phyloP scores from a whole-genome alignment of 2,113 vertebrate species.

The Rynchops niger region DNA sequence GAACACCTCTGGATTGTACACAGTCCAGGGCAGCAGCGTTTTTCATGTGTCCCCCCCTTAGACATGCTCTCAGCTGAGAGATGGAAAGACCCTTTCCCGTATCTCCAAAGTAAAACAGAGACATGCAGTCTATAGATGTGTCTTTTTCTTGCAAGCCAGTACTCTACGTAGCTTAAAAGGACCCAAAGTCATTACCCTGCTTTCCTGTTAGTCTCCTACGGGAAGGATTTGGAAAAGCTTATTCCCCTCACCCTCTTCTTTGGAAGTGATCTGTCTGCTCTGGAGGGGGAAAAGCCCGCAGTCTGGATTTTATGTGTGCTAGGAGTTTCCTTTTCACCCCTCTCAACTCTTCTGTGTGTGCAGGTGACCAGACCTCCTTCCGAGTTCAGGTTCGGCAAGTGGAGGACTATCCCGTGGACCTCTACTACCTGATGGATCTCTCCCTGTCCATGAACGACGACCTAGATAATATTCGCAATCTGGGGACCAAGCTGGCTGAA shows the following conservation, averaged over 20 bases:
- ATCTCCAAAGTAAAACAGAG: background rate
- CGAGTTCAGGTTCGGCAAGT: constrained; percentile 94
- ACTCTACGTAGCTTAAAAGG: background rate
- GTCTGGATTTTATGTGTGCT: background rate
- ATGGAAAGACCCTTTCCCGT: background rate
- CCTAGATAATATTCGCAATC: constrained; percentile 89
- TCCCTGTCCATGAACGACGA: constrained; percentile 99
- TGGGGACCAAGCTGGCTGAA: constrained; percentile 91
- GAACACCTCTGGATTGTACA: background rate
- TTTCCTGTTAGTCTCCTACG: background rate
- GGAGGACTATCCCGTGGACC: constrained; percentile 96
- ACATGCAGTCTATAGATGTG: background rate
- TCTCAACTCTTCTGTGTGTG: background rate
- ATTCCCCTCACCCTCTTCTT: background rate
- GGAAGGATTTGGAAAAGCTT: background rate
- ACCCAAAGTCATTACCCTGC: background rate
- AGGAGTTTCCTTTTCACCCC: background rate
- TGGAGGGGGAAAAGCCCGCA: accelerated
- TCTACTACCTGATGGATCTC: constrained; percentile 99
- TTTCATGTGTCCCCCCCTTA: background rate
- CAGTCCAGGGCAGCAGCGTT: background rate
- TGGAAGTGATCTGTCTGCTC: background rate
- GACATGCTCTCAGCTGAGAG: background rate
- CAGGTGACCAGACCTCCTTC: constrained; percentile 87
- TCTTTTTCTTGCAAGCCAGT: background rate